Evolutionary conservation across 2,888 invertebrate genomes (phyloP), one percentile per base, ranked within the genome.

Genomic region (Dione juno): DNA sequence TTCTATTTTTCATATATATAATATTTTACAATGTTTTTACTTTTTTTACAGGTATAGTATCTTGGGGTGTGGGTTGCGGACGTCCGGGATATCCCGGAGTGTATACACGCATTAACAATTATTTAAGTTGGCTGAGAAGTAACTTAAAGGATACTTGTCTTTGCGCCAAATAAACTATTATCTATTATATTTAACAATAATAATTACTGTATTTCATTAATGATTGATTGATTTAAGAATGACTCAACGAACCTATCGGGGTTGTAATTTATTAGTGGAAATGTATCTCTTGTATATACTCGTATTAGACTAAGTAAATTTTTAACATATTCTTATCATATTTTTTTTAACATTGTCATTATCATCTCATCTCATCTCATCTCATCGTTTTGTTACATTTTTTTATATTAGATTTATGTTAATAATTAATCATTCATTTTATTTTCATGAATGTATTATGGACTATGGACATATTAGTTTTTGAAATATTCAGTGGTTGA

Each of bases 51-150:
- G 96, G 96, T 43, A 96, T 97, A 77, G 97, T 97, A 0, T 97
- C 97, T 0, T 97, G 97, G 97, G 97, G 97, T 13, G 96, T 97
- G 0, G 96, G 96, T 1, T 96, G 96, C 80, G 96, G 96, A 0
- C 88, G 96, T 74, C 95, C 95, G 8, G 96, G 96, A 0, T 96
- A 96, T 80, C 96, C 96, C 0, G 96, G 96, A 2, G 96, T 96
- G 6, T 96, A 96, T 80, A 96, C 96, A 0, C 91, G 96, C 75
- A 96, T 96, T 14, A 92, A 95, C 0, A 92, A 94, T 76, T 96
- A 96, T 80, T 84, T 96, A 8, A 95, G 95, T 65, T 97, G 97
- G 97, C 94, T 97, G 37, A 94, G 94, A 77, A 94, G 95, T 9
- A 97, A 97, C 80, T 93, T 97, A 79, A 94, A 95, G 76, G 95